phyloP scores from a whole-genome alignment of 2,113 vertebrate species.

The Laterallus jamaicensis region DNA sequence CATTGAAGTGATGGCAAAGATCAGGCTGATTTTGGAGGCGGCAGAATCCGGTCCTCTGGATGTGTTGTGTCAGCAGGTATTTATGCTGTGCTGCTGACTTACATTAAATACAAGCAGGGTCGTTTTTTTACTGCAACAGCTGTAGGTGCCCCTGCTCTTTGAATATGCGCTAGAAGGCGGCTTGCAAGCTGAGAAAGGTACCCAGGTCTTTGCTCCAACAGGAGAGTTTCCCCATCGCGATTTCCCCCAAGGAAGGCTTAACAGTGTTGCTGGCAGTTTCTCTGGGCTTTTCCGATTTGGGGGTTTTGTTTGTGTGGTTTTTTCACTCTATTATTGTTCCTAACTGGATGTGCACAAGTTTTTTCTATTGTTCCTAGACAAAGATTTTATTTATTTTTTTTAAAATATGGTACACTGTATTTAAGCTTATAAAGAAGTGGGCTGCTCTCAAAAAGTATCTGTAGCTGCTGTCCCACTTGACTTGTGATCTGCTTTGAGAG shows the following conservation, averaged over 20 bases:
- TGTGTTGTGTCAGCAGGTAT: background rate
- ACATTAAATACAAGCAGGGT: background rate
- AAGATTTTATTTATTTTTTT: background rate
- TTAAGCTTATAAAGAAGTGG: background rate
- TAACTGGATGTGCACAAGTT: background rate
- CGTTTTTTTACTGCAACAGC: background rate
- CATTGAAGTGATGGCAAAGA: slow-evolving; percentile 60
- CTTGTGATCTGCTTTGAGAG: background rate
- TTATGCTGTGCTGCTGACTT: background rate
- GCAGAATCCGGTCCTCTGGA: background rate
- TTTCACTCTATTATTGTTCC: background rate
- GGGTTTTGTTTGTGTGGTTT: background rate
- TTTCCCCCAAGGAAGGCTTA: background rate
- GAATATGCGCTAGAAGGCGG: background rate
- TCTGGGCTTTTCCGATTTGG: background rate
- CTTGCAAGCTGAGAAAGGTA: background rate
- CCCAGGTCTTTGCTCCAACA: background rate
- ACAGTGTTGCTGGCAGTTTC: background rate
- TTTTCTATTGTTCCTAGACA: slow-evolving; percentile 14
- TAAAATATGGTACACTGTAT: background rate
- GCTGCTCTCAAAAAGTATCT: background rate
- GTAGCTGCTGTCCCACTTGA: background rate
- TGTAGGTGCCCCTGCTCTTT: background rate
- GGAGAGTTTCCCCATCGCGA: background rate
- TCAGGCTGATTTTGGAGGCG: slow-evolving; percentile 29